Conservation (phyloP, 2,888 invertebrate species). For the Nemoura dubitans region DNA sequence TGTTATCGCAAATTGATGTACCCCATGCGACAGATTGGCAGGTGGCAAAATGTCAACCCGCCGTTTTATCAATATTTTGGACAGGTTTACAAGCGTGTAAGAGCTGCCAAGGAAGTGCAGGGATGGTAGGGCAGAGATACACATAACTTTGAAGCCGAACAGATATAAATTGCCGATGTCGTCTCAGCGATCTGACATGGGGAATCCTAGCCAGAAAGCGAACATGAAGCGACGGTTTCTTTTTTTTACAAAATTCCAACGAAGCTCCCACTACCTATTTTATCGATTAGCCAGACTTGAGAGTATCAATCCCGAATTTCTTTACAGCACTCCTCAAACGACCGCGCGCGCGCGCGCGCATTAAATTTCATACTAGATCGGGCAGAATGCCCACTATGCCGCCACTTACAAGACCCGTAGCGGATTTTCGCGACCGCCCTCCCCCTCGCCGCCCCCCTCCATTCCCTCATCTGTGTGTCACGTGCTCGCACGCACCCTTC, state of each 20-base stretch:
- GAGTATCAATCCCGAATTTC: background rate
- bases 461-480: background rate
- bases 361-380: background rate
- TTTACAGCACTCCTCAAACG: background rate
- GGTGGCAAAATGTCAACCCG: background rate
- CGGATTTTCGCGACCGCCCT: background rate
- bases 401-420: background rate
- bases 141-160: background rate
- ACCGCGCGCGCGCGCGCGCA: background rate
- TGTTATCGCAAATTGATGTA: background rate
- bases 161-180: background rate
- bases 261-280: background rate
- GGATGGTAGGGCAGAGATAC: background rate
- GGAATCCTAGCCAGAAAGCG: background rate
- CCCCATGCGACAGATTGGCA: background rate
- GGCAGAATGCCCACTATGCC: background rate
- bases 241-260: too few species aligned
- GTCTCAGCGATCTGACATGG: background rate
- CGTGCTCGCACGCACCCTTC: too few species aligned
- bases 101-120: background rate
- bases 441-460: background rate
- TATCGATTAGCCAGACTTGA: background rate
- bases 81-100: background rate
- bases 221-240: background rate
- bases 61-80: background rate